phyloP scores from a whole-genome alignment of 2,888 invertebrate species.

The Ceraclea dissimilis region DNA sequence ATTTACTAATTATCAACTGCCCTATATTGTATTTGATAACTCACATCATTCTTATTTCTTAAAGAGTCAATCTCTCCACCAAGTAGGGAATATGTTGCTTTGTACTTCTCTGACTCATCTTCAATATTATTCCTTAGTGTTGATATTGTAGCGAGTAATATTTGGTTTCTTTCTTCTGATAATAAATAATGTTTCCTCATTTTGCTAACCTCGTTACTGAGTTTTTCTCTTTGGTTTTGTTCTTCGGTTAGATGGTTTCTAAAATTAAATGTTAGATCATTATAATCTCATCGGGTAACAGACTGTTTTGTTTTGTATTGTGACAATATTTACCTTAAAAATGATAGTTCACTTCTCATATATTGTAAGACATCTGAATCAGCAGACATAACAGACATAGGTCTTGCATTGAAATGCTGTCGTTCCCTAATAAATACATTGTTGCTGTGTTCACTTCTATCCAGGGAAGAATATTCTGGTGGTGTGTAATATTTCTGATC shows the following conservation, averaged over 20 bases:
- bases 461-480: too few relatives aligned
- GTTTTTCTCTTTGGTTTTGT: slow-evolving; percentile 36
- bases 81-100: background rate
- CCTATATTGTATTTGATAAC: too few relatives aligned
- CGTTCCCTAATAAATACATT: too few relatives aligned
- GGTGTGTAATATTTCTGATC: too few relatives aligned
- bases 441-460: too few relatives aligned
- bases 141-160: slow-evolving; percentile 37
- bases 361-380: background rate
- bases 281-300: too few relatives aligned
- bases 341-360: background rate
- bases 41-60: slow-evolving; percentile 6
- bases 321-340: background rate
- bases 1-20: too few relatives aligned
- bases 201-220: slow-evolving; percentile 39
- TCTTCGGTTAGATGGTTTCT: slow-evolving; percentile 36
- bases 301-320: too few relatives aligned
- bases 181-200: slow-evolving; percentile 40
- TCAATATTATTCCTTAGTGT: slow-evolving; percentile 44
- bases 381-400: background rate
- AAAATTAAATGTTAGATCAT: background rate
- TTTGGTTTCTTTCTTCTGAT: slow-evolving; percentile 41
- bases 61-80: slow-evolving; percentile 1
- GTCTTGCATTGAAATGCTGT: too few relatives aligned
- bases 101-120: slow-evolving; percentile 40